Percentiles rank a stretch among this genome's conserved stretches.
These are phyloP conservation scores for Callyntrura guangdongensis DNA, from an alignment of 2,888 invertebrate species.

Conservation along the genomic window DNA sequence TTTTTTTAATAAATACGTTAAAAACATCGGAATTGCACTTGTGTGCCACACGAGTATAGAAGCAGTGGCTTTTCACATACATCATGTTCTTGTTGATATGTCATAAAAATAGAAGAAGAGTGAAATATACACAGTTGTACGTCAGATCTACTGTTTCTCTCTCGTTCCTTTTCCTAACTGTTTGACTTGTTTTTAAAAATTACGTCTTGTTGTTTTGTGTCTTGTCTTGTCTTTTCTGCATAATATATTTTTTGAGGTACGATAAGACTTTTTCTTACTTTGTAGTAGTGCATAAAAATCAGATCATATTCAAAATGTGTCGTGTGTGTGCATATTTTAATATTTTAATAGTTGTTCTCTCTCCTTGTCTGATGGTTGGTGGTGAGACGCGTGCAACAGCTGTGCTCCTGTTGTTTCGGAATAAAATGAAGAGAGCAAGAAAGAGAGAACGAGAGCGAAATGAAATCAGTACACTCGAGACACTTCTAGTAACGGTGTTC, in stretches of 20 bases:
- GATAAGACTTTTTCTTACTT: constrained; percentile 24
- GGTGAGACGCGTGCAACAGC: constrained; percentile 74
- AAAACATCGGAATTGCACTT: too few relatives aligned
- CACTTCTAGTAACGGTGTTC: constrained; percentile 8
- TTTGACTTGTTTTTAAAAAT: constrained; percentile 51
- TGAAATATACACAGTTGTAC: not conserved
- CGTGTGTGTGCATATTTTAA: constrained; percentile 68
- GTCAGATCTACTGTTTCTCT: constrained; percentile 28
- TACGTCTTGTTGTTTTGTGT: constrained; percentile 46
- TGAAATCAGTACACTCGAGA: constrained; percentile 3
- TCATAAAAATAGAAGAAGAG: constrained; percentile 39
- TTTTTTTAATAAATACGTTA: not conserved
- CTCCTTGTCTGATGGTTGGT: not conserved
- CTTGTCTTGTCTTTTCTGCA: constrained; percentile 43
- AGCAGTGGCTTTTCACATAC: not conserved
- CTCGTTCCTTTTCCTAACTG: constrained; percentile 4
- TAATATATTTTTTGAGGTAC: constrained; percentile 41
- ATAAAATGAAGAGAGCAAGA: constrained; percentile 7
- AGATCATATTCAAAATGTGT: constrained; percentile 52
- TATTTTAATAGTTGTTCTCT: constrained; percentile 58
- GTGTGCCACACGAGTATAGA: not conserved
- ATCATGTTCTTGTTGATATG: constrained; percentile 37
- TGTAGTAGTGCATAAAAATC: constrained; percentile 34
- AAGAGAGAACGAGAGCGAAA: not conserved
- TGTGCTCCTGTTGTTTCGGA: constrained; percentile 65